Base-by-base conservation (phyloP, 2,888 invertebrate species). In the Dynastes maya region DNA sequence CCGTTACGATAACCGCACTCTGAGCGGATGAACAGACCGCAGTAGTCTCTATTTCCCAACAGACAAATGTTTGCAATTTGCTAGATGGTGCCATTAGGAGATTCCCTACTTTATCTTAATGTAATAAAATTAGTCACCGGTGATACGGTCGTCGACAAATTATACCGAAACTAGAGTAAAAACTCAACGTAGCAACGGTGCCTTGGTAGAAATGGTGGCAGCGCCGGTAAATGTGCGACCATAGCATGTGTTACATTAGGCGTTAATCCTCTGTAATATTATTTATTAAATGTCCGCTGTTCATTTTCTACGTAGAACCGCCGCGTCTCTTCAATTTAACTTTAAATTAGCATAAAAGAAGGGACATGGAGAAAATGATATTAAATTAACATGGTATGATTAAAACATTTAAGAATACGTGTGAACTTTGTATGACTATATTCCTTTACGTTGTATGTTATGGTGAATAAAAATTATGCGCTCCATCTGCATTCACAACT, bases 11-110 rank as follows among this genome's bases (percentile, higher is more conserved):
- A 80, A 77, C 79, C 79, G 32, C 81, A 78, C 58, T 76, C 76
- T 72, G 58, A 58, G 58, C 53, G 65, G 76, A 78, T 77, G 76
- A 79, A 78, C 78, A 77, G 79, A 72, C 72, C 32, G 22, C 58
- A 68, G 51, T 58, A 58, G 80, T 79, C 71, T 76, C 78, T 79
- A 78, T 74, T 80, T 78, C 77, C 79, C 76, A 78, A 79, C 79
- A 80, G 82, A 82, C 80, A 82, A 82, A 82, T 82, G 82, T 78
- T 82, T 79, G 81, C 72, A 82, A 82, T 82, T 81, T 80, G 64
- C 76, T 79, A 80, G 80, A 82, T 80, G 80, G 79, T 78, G 76
- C 82, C 81, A 82, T 82, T 82, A 82, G 79, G 77, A 79, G 80
- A 78, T 80, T 79, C 78, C 80, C 77, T 78, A 78, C 80, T 81